Percentiles rank a stretch among this genome's conserved stretches.
These are phyloP conservation scores for Neosalanx taihuensis DNA, from an alignment of 2,797 vertebrate genomes.

Conservation along the genomic window DNA sequence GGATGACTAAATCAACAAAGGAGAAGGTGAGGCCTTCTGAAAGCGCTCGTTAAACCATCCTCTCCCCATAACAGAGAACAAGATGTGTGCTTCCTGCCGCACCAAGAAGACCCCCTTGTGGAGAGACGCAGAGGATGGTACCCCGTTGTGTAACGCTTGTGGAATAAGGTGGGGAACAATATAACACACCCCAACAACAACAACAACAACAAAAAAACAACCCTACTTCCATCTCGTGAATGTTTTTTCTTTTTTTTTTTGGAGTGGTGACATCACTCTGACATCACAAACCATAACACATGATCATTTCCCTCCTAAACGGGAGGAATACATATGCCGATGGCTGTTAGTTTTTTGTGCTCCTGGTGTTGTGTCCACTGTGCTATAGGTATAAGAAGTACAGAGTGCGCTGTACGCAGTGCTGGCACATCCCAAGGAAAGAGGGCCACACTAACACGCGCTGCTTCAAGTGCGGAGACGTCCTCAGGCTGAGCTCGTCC, in stretches of 20 bases:
- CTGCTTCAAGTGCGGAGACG: slow-evolving; percentile 81
- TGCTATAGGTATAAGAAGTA: slow-evolving; percentile 88
- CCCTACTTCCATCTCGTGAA: no score
- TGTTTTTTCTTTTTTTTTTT: no score
- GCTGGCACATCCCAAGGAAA: slow-evolving; percentile 89
- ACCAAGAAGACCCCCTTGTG: slow-evolving; percentile 88
- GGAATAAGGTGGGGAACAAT: slow-evolving; percentile 81
- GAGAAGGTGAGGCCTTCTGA: neutral
- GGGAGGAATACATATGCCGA: no score
- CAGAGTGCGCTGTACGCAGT: slow-evolving; percentile 79
- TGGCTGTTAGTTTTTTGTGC: neutral
- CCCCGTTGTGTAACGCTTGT: slow-evolving; percentile 91
- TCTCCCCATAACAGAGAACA: slow-evolving; percentile 61
- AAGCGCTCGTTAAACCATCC: neutral
- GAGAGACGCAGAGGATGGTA: slow-evolving; percentile 89
- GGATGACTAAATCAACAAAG: no score
- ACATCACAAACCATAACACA: neutral
- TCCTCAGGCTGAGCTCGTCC: slow-evolving; percentile 61
- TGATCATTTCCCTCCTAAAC: neutral
- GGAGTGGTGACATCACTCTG: neutral
- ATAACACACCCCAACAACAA: no score
- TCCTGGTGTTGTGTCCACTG: neutral
- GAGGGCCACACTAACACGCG: slow-evolving; percentile 71
- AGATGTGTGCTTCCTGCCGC: slow-evolving; percentile 85
- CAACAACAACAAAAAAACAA: no score